Percentiles rank a stretch among this genome's conserved stretches.
These are phyloP conservation scores for Anguilla rostrata DNA, from an alignment of 2,113 vertebrate species.

Conservation along the genomic window DNA sequence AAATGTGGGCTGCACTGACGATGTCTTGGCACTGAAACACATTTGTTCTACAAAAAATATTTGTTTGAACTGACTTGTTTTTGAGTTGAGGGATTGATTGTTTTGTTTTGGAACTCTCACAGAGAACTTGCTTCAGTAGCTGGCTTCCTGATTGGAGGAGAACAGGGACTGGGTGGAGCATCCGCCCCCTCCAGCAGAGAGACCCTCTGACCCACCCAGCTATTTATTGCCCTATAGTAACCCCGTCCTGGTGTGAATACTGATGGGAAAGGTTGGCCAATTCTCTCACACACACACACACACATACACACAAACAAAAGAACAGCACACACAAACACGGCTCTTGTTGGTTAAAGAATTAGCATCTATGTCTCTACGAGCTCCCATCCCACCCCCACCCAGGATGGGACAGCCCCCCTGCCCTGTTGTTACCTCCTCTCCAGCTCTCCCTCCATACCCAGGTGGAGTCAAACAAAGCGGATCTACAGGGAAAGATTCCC, in stretches of 20 bases:
- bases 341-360: too few species aligned
- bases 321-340: too few species aligned
- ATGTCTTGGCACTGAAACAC: background rate
- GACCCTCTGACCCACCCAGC: background rate
- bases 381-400: background rate
- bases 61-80: background rate
- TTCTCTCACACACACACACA: too few species aligned
- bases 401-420: background rate
- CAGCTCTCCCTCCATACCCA: background rate
- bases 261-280: background rate
- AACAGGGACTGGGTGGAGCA: background rate
- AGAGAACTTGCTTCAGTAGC: background rate
- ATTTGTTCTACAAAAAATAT: background rate
- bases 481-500: background rate
- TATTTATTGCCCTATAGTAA: slow-evolving; percentile 1
- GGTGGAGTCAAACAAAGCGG: background rate
- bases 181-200: background rate
- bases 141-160: background rate
- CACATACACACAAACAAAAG: too few species aligned
- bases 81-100: background rate
- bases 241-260: background rate
- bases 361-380: too few species aligned
- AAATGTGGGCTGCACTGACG: background rate
- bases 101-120: slow-evolving; percentile 13
- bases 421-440: background rate